Base-by-base conservation (phyloP, 2,113 vertebrate species). In the Pardalotus punctatus region DNA sequence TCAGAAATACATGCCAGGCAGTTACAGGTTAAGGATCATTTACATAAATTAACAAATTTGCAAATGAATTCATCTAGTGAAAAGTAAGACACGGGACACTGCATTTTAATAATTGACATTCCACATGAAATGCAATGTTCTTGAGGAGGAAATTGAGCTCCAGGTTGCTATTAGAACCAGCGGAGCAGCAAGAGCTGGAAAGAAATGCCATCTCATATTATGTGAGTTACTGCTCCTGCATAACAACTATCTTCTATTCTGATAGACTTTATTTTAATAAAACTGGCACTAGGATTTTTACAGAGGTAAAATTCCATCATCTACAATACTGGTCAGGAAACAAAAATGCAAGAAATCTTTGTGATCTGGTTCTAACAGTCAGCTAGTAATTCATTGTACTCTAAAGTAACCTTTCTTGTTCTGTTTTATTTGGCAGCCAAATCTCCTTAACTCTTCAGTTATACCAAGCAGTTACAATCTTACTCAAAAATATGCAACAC, bases 141-240 rank as follows among this genome's bases (percentile, higher is more conserved):
- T 98, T 97, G 96, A 97, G 98, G 95, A 98, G 98, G 97, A 98
- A 98, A 98, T 98, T 98, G 98, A 98, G 98, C 98, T 98, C 98
- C 97, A 97, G 97, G 96, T 98, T 98, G 98, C 98, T 99, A 99
- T 99, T 99, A 98, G 98, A 98, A 97, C 95, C 98, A 98, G 98
- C 65, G 21, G 97, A 98, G 97, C 98, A 98, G 97, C 95, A 98
- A 98, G 96, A 98, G 97, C 98, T 96, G 97, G 97, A 97, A 98
- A 98, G 98, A 98, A 98, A 98, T 97, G 98, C 98, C 98, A 97
- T 98, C 98, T 98, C 97, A 97, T 96, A 97, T 98, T 98, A 98
- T 96, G 97, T 86, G 94, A 98, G 97, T 96, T 96, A 98, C 98
- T 83, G 96, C 97, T 97, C 97, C 98, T 99, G 98, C 98, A 99